These are phyloP conservation scores for Eulemur coronatus DNA, from an alignment of 2,797 vertebrate species.

Conservation along the genomic window DNA sequence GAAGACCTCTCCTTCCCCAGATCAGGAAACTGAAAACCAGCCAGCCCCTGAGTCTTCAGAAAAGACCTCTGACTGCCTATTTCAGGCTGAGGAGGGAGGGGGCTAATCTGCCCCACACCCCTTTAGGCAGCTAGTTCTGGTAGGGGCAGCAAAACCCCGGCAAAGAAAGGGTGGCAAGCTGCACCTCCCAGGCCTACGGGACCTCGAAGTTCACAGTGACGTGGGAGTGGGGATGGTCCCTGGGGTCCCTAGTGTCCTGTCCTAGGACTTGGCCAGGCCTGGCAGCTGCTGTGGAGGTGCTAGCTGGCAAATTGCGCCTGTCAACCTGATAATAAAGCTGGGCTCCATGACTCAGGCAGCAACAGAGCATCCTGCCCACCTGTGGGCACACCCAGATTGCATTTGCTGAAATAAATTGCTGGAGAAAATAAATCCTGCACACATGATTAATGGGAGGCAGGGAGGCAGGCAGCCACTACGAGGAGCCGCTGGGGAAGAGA, in stretches of 20 bases:
- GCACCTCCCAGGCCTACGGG: background rate
- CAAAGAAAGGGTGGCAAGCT: background rate
- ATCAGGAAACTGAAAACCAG: background rate
- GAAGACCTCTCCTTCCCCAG: background rate
- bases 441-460: conserved; percentile 73
- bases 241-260: background rate
- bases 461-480: conserved; percentile 55
- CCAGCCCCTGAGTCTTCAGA: background rate
- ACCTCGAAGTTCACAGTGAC: accelerated
- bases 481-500: conserved; percentile 49
- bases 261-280: background rate
- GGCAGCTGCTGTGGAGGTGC: background rate
- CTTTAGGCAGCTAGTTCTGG: background rate
- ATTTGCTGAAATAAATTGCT: conserved; percentile 70
- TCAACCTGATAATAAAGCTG: background rate
- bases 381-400: conserved; percentile 63
- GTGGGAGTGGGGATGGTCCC: no score
- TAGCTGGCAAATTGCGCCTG: background rate
- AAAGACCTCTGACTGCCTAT: background rate
- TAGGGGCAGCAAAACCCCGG: background rate
- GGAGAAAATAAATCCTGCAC: conserved; percentile 73
- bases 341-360: background rate
- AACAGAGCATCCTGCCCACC: conserved; percentile 51
- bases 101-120: background rate
- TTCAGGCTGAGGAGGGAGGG: background rate